Conservation (phyloP, 2,113 vertebrate species). For the Scatophagus argus region DNA sequence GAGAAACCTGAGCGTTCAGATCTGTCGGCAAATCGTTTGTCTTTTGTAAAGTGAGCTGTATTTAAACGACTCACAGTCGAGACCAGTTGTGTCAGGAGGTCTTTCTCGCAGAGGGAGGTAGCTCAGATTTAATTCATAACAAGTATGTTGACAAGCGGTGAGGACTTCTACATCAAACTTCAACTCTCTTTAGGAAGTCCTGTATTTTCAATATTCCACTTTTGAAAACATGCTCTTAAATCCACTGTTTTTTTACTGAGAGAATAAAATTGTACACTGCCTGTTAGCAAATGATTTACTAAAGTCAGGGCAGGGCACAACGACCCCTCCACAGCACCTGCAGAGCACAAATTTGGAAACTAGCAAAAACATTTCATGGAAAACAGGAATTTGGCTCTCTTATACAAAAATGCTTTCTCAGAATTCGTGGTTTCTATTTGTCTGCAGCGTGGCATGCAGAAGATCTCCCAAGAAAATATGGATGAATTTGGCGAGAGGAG, state of each 20-base stretch:
- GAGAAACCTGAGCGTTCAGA: constrained; percentile 38
- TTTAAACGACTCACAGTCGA: neutral
- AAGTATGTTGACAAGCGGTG: neutral
- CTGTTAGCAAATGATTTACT: neutral
- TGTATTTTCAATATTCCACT: neutral
- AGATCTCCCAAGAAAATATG: constrained; percentile 51
- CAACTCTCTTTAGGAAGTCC: constrained; percentile 23
- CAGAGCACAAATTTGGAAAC: constrained; percentile 14
- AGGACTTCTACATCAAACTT: neutral
- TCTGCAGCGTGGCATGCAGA: constrained; percentile 43
- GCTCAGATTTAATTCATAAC: neutral
- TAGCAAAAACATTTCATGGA: constrained; percentile 72
- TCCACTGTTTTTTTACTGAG: neutral
- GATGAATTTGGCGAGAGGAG: constrained; percentile 37
- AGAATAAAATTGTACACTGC: neutral
- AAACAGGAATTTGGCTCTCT: constrained; percentile 44
- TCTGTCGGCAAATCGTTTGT: constrained; percentile 40
- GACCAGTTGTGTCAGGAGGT: constrained; percentile 35
- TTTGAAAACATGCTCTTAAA: constrained; percentile 5
- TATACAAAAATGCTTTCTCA: constrained; percentile 61
- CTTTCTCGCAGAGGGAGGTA: constrained; percentile 7
- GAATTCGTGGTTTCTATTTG: constrained; percentile 52
- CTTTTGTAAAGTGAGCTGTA: constrained; percentile 28
- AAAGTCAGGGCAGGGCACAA: neutral
- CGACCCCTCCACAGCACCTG: constrained; percentile 45